These are phyloP conservation scores for Pedetes capensis DNA, from an alignment of 2,113 vertebrate genomes.

Conservation along the genomic window DNA sequence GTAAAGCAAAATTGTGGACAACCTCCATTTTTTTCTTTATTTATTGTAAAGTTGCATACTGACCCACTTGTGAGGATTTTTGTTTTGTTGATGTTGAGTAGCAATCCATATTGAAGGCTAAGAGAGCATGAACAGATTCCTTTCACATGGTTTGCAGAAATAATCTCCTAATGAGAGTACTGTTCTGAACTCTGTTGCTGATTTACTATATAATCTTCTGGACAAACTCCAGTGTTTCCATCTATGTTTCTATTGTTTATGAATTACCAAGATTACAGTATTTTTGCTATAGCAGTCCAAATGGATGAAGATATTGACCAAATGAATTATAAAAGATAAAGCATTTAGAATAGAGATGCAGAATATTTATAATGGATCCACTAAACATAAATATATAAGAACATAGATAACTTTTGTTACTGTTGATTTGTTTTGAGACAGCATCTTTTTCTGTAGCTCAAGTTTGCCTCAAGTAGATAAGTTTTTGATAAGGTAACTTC, in stretches of 20 bases:
- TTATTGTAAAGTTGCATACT: no score
- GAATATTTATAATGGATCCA: slow-evolving; percentile 20
- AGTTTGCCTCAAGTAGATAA: not conserved
- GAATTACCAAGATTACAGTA: not conserved
- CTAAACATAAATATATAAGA: not conserved
- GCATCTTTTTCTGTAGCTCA: not conserved
- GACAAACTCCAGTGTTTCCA: not conserved
- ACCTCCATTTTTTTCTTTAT: no score
- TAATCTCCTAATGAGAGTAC: not conserved
- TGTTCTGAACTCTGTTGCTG: slow-evolving; percentile 10
- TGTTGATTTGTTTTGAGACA: not conserved
- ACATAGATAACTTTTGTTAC: not conserved
- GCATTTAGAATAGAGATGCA: not conserved
- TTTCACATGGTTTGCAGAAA: slow-evolving; percentile 33
- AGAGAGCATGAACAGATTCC: slow-evolving; percentile 37
- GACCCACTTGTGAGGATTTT: no score
- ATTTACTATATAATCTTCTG: slow-evolving; percentile 13
- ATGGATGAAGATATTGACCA: not conserved
- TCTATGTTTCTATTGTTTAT: not conserved
- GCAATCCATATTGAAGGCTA: no score
- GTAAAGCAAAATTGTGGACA: no score
- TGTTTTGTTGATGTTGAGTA: no score
- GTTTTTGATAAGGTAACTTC: slow-evolving; percentile 45
- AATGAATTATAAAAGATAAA: not conserved
- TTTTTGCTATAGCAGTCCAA: not conserved